Conservation (phyloP, 2,888 invertebrate species). For the Blera fallax region DNA sequence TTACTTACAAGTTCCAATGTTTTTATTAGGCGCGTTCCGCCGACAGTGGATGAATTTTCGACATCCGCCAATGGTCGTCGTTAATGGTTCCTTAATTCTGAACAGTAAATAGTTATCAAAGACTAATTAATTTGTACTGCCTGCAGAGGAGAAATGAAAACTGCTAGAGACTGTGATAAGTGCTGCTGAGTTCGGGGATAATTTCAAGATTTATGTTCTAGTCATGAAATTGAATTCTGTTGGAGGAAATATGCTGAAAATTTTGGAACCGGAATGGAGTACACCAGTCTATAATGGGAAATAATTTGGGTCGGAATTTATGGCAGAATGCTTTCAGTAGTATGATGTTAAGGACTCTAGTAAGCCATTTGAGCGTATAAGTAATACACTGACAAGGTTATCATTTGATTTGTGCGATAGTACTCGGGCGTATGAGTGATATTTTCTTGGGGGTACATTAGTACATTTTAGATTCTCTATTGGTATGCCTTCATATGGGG, state of each 20-base stretch:
- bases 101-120: constrained; percentile 39
- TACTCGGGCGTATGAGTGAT: background rate
- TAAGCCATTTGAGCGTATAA: background rate
- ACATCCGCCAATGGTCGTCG: background rate
- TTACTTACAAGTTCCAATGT: background rate
- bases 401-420: background rate
- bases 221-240: background rate
- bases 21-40: constrained; percentile 2
- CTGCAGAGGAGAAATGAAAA: background rate
- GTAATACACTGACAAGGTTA: background rate
- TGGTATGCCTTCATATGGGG: too few relatives aligned
- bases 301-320: constrained; percentile 1
- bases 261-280: background rate
- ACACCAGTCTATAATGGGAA: background rate
- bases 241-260: background rate
- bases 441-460: too few relatives aligned
- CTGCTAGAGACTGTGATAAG: constrained; percentile 34
- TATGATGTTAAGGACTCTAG: background rate
- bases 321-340: background rate
- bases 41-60: background rate
- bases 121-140: constrained; percentile 34
- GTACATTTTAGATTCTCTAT: too few relatives aligned
- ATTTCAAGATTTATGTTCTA: constrained; percentile 29
- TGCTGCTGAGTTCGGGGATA: constrained; percentile 35
- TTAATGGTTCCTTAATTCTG: constrained; percentile 15